Percentiles rank a stretch among this genome's conserved stretches.
Evolutionary conservation across 2,888 invertebrate genomes (phyloP).

Genomic region (Eueremaeus valkanovi): DNA sequence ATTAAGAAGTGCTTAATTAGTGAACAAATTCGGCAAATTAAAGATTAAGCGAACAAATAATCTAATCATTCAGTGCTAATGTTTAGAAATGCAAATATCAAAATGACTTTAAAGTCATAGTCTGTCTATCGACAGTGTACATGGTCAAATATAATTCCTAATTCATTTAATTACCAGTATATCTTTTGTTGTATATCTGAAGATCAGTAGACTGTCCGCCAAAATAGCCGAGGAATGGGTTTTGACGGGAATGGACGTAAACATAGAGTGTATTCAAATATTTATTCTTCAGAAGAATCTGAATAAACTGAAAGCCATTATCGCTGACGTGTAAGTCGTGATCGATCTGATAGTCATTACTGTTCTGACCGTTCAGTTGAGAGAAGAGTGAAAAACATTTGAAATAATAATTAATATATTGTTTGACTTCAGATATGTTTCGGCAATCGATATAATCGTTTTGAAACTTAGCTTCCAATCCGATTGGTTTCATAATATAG

Average conservation of each 20-base stretch:
- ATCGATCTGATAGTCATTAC: constrained; percentile 14
- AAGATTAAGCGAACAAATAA: too few species aligned
- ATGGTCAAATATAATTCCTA: too few species aligned
- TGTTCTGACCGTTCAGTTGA: background rate
- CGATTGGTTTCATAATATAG: constrained; percentile 32
- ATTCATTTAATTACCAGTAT: too few species aligned
- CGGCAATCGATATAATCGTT: constrained; percentile 33
- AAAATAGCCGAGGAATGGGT: constrained; percentile 33
- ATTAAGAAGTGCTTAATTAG: too few species aligned
- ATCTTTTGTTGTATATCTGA: constrained; percentile 33
- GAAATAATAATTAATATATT: constrained; percentile 20
- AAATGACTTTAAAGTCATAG: too few species aligned
- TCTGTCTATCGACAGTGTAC: too few species aligned
- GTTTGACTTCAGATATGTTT: constrained; percentile 3
- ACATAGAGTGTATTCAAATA: constrained; percentile 19
- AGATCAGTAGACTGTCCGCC: constrained; percentile 38
- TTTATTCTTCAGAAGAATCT: constrained; percentile 15
- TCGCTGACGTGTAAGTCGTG: constrained; percentile 35
- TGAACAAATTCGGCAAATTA: too few species aligned
- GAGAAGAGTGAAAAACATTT: constrained; percentile 36
- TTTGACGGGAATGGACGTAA: constrained; percentile 6
- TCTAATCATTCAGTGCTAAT: too few species aligned
- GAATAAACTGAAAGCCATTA: constrained; percentile 36
- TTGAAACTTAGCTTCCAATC: background rate
- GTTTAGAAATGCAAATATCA: too few species aligned